Evolutionary conservation across 2,888 invertebrate species (phyloP).

Genomic region (Nemapogon koenigi): DNA sequence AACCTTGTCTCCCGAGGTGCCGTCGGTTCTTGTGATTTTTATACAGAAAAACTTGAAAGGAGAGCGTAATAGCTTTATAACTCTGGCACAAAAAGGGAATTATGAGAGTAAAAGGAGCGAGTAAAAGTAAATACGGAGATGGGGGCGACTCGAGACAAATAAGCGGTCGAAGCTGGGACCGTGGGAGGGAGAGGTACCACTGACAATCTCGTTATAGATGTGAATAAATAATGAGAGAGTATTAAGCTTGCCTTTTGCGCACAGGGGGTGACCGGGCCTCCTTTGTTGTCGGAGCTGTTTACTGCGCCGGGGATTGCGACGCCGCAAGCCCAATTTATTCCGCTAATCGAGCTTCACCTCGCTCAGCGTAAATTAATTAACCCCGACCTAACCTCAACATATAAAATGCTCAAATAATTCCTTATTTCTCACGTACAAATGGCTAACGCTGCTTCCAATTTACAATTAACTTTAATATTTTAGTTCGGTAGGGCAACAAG

Average conservation of each 20-base stretch:
- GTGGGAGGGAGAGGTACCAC: conserved; percentile 36
- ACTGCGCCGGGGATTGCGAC: conserved; percentile 44
- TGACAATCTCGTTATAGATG: conserved; percentile 60
- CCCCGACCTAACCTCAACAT: conserved; percentile 38
- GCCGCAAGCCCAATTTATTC: conserved; percentile 48
- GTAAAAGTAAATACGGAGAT: conserved; percentile 38
- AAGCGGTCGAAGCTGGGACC: conserved; percentile 24
- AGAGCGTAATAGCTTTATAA: conserved; percentile 39
- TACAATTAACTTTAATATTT: too few species aligned
- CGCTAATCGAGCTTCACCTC: conserved; percentile 53
- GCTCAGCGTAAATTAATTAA: conserved; percentile 53
- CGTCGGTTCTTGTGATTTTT: too few species aligned
- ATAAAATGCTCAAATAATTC: conserved; percentile 30
- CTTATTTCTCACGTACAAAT: too few species aligned
- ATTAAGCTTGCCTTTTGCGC: conserved; percentile 43
- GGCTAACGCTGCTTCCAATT: too few species aligned
- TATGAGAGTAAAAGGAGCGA: conserved; percentile 38
- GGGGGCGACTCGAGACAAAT: conserved; percentile 26
- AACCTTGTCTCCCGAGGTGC: too few species aligned
- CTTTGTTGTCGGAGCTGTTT: conserved; percentile 36
- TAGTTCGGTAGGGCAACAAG: too few species aligned
- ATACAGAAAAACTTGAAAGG: conserved; percentile 29
- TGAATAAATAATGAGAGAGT: conserved; percentile 62
- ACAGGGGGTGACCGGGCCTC: conserved; percentile 25
- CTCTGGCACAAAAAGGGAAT: conserved; percentile 36